Conservation (phyloP, 2,797 vertebrate genomes). For the Craterocephalus amniculus region DNA sequence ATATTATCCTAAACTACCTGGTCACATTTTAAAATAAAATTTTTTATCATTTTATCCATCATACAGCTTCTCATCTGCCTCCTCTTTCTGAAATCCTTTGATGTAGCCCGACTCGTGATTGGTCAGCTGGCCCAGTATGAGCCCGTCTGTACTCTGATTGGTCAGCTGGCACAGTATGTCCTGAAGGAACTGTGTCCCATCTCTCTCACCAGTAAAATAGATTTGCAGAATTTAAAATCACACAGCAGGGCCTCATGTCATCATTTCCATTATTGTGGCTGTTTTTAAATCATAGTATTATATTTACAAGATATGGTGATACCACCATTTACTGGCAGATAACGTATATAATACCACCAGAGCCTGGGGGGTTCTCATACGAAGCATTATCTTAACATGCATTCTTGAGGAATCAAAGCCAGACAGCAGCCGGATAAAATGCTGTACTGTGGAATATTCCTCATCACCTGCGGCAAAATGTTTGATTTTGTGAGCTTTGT, state of each 20-base stretch:
- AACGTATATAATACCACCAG: too few species aligned
- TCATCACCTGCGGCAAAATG: background rate
- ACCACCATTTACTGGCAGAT: too few species aligned
- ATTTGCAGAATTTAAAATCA: too few species aligned
- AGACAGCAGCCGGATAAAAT: constrained; percentile 22
- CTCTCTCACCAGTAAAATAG: too few species aligned
- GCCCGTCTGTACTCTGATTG: too few species aligned
- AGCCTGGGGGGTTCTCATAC: constrained; percentile 1
- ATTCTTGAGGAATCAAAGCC: constrained; percentile 17
- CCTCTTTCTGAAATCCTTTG: background rate
- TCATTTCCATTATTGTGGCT: too few species aligned
- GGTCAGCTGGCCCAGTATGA: background rate
- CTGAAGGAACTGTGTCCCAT: too few species aligned
- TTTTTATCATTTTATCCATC: too few species aligned
- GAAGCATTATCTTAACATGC: constrained; percentile 17
- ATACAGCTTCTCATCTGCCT: background rate
- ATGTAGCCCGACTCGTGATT: background rate
- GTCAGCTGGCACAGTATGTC: too few species aligned
- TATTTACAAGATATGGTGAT: too few species aligned
- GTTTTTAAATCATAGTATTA: too few species aligned
- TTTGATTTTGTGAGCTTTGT: background rate
- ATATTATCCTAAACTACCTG: background rate
- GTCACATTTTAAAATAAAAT: background rate
- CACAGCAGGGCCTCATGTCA: too few species aligned
- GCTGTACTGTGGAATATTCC: background rate